These are phyloP conservation scores for Biston betularia DNA, from an alignment of 2,888 invertebrate species.

Conservation along the genomic window DNA sequence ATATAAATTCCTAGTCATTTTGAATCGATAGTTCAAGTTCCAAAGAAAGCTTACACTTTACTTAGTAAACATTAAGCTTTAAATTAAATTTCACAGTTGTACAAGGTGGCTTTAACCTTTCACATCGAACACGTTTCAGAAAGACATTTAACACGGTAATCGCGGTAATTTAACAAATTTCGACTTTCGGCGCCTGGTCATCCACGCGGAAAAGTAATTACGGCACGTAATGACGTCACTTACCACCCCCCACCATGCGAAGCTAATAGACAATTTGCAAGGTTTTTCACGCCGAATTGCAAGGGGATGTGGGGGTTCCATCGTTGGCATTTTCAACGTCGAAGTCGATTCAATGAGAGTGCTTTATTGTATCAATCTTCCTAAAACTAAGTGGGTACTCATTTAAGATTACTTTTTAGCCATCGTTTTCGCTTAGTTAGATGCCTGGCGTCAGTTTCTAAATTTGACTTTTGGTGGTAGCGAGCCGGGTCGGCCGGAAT, in stretches of 20 bases:
- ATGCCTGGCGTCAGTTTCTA: no score
- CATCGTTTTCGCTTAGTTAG: no score
- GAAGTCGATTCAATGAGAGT: conserved; percentile 24
- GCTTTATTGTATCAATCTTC: conserved; percentile 1
- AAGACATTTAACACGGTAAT: conserved; percentile 83
- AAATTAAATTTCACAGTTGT: conserved; percentile 36
- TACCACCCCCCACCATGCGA: conserved; percentile 61
- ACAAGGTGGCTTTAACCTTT: conserved; percentile 51
- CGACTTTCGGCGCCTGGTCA: conserved; percentile 69
- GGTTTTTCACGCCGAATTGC: conserved; percentile 69
- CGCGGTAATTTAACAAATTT: conserved; percentile 82
- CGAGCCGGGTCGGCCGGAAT: no score
- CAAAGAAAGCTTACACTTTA: not conserved
- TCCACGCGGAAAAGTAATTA: conserved; percentile 85
- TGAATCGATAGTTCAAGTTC: not conserved
- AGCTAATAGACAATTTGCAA: conserved; percentile 81
- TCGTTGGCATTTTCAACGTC: conserved; percentile 26
- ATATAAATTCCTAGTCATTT: not conserved
- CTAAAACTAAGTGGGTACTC: conserved; percentile 4
- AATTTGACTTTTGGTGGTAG: no score
- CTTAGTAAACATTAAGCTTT: conserved; percentile 3
- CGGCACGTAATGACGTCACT: conserved; percentile 83
- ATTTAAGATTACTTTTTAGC: not conserved
- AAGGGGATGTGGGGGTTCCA: conserved; percentile 31
- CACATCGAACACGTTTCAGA: conserved; percentile 64